phyloP scores from a whole-genome alignment of 64 coral and sea anemone genomes.

The Montipora sp. region DNA sequence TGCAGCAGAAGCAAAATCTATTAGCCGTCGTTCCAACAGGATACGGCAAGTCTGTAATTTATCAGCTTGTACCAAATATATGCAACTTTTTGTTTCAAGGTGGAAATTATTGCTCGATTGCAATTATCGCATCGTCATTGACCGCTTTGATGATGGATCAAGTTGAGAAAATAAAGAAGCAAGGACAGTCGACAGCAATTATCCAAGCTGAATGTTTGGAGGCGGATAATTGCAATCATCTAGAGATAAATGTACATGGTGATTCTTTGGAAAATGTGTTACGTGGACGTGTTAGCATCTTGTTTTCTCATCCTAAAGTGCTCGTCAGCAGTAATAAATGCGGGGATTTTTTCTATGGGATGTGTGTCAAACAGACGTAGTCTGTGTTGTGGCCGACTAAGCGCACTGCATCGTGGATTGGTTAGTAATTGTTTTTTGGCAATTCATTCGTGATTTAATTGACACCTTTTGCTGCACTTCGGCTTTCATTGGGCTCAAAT shows the following conservation, averaged over 20 bases:
- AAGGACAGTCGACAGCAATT: not conserved
- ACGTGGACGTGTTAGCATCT: not conserved
- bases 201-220: not conserved
- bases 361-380: not conserved
- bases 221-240: not conserved
- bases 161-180: constrained; percentile 20
- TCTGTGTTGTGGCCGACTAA: constrained; percentile 1
- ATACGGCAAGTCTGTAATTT: too few species aligned
- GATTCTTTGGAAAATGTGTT: not conserved
- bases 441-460: too few species aligned
- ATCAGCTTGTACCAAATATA: too few species aligned
- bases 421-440: not conserved
- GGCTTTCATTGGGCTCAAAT: too few species aligned
- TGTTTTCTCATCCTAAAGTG: not conserved
- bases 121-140: too few species aligned
- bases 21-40: too few species aligned
- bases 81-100: too few species aligned
- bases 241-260: not conserved
- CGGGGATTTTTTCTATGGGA: not conserved
- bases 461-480: too few species aligned
- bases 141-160: not conserved
- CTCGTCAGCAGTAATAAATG: not conserved
- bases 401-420: not conserved
- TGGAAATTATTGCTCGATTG: too few species aligned
- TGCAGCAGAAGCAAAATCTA: too few species aligned